A percentile compares a stretch with the other conserved stretches of the same genome.
phyloP scores from a whole-genome alignment of 2,888 invertebrate genomes.

The Euclidia mi region DNA sequence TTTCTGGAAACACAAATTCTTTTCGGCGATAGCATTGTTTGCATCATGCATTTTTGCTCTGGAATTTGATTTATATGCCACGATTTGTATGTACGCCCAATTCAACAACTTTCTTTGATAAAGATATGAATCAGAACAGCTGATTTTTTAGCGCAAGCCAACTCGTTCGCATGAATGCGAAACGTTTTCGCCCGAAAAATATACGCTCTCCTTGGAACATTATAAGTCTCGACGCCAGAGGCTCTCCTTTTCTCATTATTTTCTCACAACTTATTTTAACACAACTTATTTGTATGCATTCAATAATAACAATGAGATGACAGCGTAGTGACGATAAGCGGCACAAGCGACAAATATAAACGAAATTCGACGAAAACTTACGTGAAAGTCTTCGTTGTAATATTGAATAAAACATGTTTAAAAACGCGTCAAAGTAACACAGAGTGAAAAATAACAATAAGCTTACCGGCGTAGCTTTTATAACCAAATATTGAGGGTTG shows the following conservation, averaged over 20 bases:
- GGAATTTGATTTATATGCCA: conserved; percentile 56
- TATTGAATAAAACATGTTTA: conserved; percentile 1
- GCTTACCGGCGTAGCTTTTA: neutral
- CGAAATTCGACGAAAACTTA: neutral
- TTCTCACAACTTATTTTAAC: conserved; percentile 60
- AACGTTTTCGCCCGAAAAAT: conserved; percentile 54
- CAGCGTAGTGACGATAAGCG: conserved; percentile 3
- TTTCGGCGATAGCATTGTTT: conserved; percentile 55
- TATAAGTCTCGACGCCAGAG: conserved; percentile 74
- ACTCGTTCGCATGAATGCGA: conserved; percentile 50
- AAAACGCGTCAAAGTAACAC: conserved; percentile 1
- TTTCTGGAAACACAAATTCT: conserved; percentile 53
- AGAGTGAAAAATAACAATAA: conserved; percentile 3
- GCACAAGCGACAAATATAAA: neutral
- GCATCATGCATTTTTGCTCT: conserved; percentile 50
- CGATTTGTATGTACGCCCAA: conserved; percentile 45
- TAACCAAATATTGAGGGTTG: conserved; percentile 1
- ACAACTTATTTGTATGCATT: conserved; percentile 54
- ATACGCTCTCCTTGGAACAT: conserved; percentile 65
- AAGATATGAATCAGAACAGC: conserved; percentile 54
- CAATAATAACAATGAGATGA: conserved; percentile 47
- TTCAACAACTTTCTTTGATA: conserved; percentile 54
- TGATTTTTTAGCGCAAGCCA: conserved; percentile 43
- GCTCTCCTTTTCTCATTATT: conserved; percentile 78
- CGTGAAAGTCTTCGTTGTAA: neutral